A percentile compares a stretch with the other conserved stretches of the same genome.
phyloP scores from a whole-genome alignment of 2,888 invertebrate genomes.

The Embidobia sp. region DNA sequence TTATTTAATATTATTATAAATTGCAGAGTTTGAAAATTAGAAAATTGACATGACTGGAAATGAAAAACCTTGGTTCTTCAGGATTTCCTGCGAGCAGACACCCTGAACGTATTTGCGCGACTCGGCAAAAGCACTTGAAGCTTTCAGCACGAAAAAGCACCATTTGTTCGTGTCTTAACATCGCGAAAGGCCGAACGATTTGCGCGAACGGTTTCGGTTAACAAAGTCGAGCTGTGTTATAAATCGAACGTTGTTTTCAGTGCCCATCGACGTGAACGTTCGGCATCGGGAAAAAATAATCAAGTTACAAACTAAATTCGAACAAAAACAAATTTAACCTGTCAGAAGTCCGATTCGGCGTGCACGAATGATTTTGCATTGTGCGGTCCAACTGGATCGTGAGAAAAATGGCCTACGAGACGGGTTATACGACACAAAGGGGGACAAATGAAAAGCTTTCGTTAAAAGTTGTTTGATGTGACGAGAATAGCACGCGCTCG shows the following conservation, averaged over 20 bases:
- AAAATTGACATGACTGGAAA: too few species aligned
- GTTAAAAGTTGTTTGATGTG: slow-evolving; percentile 30
- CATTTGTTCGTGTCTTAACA: slow-evolving; percentile 17
- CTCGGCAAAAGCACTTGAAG: neutral
- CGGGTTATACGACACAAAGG: slow-evolving; percentile 39
- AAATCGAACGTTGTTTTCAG: slow-evolving; percentile 19
- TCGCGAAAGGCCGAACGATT: slow-evolving; percentile 1
- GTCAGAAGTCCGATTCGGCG: slow-evolving; percentile 38
- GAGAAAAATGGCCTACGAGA: slow-evolving; percentile 43
- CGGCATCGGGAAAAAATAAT: slow-evolving; percentile 22
- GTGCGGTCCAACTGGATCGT: slow-evolving; percentile 40
- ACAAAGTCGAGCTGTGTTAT: slow-evolving; percentile 12
- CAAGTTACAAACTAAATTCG: slow-evolving; percentile 39
- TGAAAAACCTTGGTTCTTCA: too few species aligned
- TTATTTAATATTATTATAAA: too few species aligned
- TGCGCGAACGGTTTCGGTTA: too few species aligned
- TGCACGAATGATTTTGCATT: slow-evolving; percentile 36
- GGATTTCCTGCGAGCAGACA: too few species aligned
- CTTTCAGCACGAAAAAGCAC: neutral
- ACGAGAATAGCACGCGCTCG: slow-evolving; percentile 2
- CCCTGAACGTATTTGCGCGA: too few species aligned
- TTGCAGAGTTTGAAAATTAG: too few species aligned
- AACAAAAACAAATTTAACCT: slow-evolving; percentile 38
- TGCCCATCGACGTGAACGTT: neutral
- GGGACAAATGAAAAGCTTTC: slow-evolving; percentile 27